phyloP scores from a whole-genome alignment of 2,888 invertebrate species.

The Acleris cristana region DNA sequence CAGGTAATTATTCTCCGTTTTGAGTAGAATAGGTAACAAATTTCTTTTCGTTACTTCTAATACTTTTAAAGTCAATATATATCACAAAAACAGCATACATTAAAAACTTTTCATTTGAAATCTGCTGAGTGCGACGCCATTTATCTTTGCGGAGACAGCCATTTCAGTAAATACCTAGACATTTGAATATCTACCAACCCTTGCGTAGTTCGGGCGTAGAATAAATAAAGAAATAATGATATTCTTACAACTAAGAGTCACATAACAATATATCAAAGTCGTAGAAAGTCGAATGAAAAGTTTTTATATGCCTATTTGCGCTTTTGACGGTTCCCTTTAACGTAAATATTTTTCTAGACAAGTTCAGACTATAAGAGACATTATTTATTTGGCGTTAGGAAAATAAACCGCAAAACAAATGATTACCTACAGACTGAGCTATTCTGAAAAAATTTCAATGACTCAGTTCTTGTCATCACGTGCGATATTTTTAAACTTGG shows the following conservation, averaged over 20 bases:
- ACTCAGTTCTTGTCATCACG: too few species aligned
- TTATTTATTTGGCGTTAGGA: too few species aligned
- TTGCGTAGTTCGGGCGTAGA: neutral
- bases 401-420: too few species aligned
- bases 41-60: neutral
- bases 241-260: conserved; percentile 18
- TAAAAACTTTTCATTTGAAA: conserved; percentile 21
- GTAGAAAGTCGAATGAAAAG: conserved; percentile 25
- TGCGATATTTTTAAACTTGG: too few species aligned
- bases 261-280: conserved; percentile 29
- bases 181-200: conserved; percentile 27
- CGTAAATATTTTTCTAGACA: conserved; percentile 13
- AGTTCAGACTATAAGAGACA: too few species aligned
- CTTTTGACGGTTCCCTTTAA: conserved; percentile 13
- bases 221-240: conserved; percentile 24
- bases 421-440: too few species aligned
- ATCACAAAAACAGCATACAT: conserved; percentile 6
- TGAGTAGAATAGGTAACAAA: too few species aligned
- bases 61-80: conserved; percentile 12
- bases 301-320: conserved; percentile 25
- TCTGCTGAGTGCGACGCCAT: conserved; percentile 18
- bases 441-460: too few species aligned
- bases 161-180: conserved; percentile 27
- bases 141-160: conserved; percentile 26
- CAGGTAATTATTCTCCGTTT: too few species aligned